Evolutionary conservation across 2,888 invertebrate genomes (phyloP).

Genomic region (Diloba caeruleocephala): DNA sequence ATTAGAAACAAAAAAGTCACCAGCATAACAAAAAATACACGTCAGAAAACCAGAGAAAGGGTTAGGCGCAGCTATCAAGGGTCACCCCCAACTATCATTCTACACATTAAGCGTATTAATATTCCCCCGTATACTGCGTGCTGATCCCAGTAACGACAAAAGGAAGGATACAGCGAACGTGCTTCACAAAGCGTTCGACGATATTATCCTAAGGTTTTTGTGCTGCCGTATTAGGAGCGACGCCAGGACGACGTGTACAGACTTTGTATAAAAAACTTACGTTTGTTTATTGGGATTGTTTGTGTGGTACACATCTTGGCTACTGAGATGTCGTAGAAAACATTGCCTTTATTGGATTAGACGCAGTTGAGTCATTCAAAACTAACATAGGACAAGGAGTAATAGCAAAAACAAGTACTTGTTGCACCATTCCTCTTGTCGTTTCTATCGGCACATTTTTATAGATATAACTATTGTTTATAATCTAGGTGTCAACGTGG

Average conservation of each 20-base stretch:
- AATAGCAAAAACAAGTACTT: neutral
- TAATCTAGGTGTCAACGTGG: too few relatives aligned
- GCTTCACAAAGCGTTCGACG: slow-evolving; percentile 79
- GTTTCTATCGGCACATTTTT: too few relatives aligned
- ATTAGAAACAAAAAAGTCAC: too few relatives aligned
- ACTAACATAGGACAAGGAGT: too few relatives aligned
- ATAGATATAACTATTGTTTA: too few relatives aligned
- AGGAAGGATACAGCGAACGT: slow-evolving; percentile 84
- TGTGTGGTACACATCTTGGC: slow-evolving; percentile 22
- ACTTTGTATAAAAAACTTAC: slow-evolving; percentile 58
- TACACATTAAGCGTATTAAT: slow-evolving; percentile 53
- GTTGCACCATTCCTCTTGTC: too few relatives aligned
- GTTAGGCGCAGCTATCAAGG: slow-evolving; percentile 37
- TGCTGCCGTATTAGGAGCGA: slow-evolving; percentile 73
- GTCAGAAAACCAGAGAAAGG: slow-evolving; percentile 19
- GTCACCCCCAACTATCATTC: slow-evolving; percentile 41
- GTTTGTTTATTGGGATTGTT: slow-evolving; percentile 54
- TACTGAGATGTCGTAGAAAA: slow-evolving; percentile 11
- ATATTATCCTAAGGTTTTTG: slow-evolving; percentile 80
- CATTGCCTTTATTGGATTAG: slow-evolving; percentile 2
- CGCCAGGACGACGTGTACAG: slow-evolving; percentile 64
- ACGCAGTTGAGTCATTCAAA: neutral
- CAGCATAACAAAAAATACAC: too few relatives aligned
- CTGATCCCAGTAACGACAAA: slow-evolving; percentile 69
- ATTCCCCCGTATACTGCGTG: slow-evolving; percentile 47